phyloP scores from a whole-genome alignment of 2,888 invertebrate species.

The Argynnis bischoffii region DNA sequence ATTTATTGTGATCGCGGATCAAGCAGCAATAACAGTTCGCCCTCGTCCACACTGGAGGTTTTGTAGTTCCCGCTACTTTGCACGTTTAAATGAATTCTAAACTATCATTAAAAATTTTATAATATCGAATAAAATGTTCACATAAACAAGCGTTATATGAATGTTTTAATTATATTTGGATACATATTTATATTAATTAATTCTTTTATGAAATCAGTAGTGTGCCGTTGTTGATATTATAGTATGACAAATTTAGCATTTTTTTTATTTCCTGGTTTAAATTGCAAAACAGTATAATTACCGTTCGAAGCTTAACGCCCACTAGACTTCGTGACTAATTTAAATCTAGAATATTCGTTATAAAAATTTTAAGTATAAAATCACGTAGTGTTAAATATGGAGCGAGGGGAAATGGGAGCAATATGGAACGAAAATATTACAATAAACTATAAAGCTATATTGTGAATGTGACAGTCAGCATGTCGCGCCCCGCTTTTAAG shows the following conservation, averaged over 20 bases:
- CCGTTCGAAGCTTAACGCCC: slow-evolving; percentile 26
- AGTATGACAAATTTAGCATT: slow-evolving; percentile 12
- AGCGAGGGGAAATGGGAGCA: slow-evolving; percentile 60
- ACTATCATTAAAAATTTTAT: background rate
- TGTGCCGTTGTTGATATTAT: slow-evolving; percentile 1
- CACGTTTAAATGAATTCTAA: no score
- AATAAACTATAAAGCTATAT: slow-evolving; percentile 77
- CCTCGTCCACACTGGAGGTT: slow-evolving; percentile 26
- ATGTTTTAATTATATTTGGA: background rate
- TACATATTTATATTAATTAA: background rate
- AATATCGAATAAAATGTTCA: background rate
- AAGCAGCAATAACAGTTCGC: slow-evolving; percentile 46
- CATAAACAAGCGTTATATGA: background rate
- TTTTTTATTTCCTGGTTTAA: slow-evolving; percentile 19
- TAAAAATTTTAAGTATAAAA: slow-evolving; percentile 32
- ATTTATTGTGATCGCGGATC: slow-evolving; percentile 76
- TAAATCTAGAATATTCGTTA: slow-evolving; percentile 30
- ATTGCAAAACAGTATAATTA: slow-evolving; percentile 25
- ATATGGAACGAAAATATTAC: slow-evolving; percentile 76
- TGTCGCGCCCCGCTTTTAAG: slow-evolving; percentile 71
- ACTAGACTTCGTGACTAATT: slow-evolving; percentile 32
- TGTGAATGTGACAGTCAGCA: slow-evolving; percentile 79
- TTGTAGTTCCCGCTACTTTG: background rate
- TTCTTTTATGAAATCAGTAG: background rate
- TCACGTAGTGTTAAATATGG: slow-evolving; percentile 38